Evolutionary conservation across 2,888 invertebrate species (phyloP), one percentile per base, ranked within the genome.

Genomic region (Hedychridium roseum): DNA sequence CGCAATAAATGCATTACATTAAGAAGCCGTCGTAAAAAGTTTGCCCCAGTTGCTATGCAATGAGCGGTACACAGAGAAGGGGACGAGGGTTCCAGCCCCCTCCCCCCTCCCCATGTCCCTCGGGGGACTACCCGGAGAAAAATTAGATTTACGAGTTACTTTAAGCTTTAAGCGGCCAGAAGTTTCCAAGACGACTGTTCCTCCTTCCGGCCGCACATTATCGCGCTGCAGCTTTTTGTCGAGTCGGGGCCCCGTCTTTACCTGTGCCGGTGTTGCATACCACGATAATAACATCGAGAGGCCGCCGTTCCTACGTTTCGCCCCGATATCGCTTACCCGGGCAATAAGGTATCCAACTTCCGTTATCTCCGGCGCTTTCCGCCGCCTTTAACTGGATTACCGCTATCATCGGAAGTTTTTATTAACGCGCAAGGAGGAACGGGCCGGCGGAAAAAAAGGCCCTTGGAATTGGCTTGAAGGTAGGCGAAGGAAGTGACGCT

Each of bases 61-160:
- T 27, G 41, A 34, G 35, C 18, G 36, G 31, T 32, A 32, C 21
- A 38, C 30, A 30, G 35, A 35, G 36, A 31, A 40, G 16, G 40
- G 17, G 23, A 18, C 30, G 12, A 18, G 31, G 32, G 32, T 20
- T 43, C 39, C 49, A 27, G 43, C 28, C 34, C 44, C 40, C 36
- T n/a, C n/a, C n/a, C n/a, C n/a, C n/a, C n/a, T n/a, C n/a, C n/a
- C n/a, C n/a, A n/a, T n/a, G n/a, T n/a, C n/a, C n/a, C n/a, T n/a
- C n/a, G 18, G 54, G 50, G 52, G 59, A 43, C 28, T 34, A 36
- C 32, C 23, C 43, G 34, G 37, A 47, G 63, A 71, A 71, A 70
- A 71, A 72, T 69, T 66, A 73, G 70, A 75, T 75, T 75, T 74
- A 73, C 73, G 70, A 70, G 70, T 72, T 70, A 70, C 68, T 69